Conservation (phyloP, 2,797 vertebrate genomes). For the Tragopan temminckii region DNA sequence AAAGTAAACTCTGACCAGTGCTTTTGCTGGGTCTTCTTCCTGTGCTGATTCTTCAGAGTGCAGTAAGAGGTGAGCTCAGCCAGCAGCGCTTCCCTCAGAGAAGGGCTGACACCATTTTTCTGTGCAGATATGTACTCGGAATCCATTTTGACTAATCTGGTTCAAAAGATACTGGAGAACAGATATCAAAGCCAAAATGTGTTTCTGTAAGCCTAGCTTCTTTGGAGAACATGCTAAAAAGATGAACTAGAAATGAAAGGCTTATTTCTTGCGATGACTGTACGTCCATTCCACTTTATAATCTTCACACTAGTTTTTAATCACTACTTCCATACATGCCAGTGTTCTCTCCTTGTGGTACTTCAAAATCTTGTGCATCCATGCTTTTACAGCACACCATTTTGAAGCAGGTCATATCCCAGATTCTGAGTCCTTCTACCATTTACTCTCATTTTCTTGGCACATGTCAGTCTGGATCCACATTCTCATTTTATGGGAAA, state of each 20-base stretch:
- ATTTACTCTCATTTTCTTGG: background rate
- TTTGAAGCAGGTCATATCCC: background rate
- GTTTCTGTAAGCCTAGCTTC: background rate
- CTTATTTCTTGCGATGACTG: background rate
- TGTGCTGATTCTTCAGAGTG: background rate
- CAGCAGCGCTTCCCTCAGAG: background rate
- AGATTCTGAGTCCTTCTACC: background rate
- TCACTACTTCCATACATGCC: background rate
- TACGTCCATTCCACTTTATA: background rate
- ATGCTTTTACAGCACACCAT: background rate
- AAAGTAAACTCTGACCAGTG: background rate
- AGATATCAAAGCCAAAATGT: background rate
- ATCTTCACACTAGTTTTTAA: background rate
- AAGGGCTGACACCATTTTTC: background rate
- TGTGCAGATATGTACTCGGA: background rate
- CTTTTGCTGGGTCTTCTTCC: background rate
- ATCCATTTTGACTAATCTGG: background rate
- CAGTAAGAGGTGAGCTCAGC: background rate
- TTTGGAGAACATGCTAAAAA: background rate
- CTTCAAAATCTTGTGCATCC: background rate
- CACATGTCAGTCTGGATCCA: background rate
- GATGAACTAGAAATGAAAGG: background rate
- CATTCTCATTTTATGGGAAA: background rate
- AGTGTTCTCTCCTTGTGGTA: background rate
- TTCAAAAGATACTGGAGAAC: conserved; percentile 23